These are phyloP conservation scores for Lutjanus argentimaculatus DNA, from an alignment of 2,797 vertebrate species.

Conservation along the genomic window DNA sequence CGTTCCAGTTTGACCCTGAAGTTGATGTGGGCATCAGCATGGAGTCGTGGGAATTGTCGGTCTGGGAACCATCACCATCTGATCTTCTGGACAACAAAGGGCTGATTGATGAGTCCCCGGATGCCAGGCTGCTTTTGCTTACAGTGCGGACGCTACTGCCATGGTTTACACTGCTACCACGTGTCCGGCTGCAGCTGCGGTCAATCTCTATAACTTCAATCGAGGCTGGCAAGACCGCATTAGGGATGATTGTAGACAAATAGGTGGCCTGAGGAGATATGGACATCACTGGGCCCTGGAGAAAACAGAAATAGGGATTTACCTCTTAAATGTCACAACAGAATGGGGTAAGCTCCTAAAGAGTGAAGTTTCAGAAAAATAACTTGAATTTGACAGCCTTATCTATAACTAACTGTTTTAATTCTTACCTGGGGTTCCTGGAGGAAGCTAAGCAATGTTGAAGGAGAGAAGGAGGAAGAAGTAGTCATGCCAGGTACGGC, in stretches of 20 bases:
- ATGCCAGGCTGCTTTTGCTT: conserved; percentile 89
- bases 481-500: conserved; percentile 93
- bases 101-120: conserved; percentile 83
- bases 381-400: not conserved
- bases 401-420: not conserved
- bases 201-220: conserved; percentile 95
- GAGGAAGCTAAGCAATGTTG: conserved; percentile 73
- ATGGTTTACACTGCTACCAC: conserved; percentile 60
- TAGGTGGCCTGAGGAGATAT: conserved; percentile 98
- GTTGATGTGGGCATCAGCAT: conserved; percentile 50
- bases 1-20: conserved; percentile 90
- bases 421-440: conserved; percentile 82
- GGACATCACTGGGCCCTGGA: conserved; percentile 93
- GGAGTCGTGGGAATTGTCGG: conserved; percentile 86
- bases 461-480: conserved; percentile 73
- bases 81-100: conserved; percentile 90
- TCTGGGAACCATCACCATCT: conserved; percentile 71
- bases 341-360: not conserved
- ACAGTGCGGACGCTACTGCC: conserved; percentile 83
- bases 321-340: not conserved
- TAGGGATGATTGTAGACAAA: conserved; percentile 97
- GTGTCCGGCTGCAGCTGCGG: conserved; percentile 84
- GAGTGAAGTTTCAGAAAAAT: conserved; percentile 4
- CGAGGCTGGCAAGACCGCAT: conserved; percentile 92
- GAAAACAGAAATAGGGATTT: conserved; percentile 20